Percentiles rank a stretch among this genome's conserved stretches.
These are phyloP conservation scores for Rhinoptilus africanus DNA, from an alignment of 2,113 vertebrate genomes.

Conservation along the genomic window DNA sequence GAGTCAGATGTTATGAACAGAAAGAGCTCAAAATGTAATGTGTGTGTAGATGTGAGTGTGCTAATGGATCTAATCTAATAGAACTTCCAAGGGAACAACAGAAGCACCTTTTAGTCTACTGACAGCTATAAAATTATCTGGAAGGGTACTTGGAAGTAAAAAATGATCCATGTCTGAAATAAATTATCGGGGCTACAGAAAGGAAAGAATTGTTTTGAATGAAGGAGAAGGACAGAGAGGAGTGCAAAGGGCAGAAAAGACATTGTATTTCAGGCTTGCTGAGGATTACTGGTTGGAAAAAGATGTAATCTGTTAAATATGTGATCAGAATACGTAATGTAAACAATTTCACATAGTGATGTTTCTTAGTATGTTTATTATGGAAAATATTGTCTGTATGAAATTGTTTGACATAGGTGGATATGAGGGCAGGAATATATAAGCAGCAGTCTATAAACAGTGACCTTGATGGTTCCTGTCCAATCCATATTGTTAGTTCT, in stretches of 20 bases:
- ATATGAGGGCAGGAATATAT: neutral
- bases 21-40: neutral
- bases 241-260: neutral
- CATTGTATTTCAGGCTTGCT: neutral
- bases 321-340: neutral
- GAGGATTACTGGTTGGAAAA: neutral
- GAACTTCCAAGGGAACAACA: neutral
- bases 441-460: neutral
- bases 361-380: neutral
- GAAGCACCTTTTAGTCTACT: neutral
- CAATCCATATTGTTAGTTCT: neutral
- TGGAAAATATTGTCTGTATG: neutral
- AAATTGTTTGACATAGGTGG: neutral
- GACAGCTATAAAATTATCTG: neutral
- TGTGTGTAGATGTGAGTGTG: neutral
- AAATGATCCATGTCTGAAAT: neutral
- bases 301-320: neutral
- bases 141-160: neutral
- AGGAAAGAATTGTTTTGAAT: neutral
- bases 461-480: neutral
- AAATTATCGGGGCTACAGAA: neutral
- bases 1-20: neutral
- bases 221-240: neutral
- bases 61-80: slow-evolving; percentile 13
- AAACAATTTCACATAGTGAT: neutral